Evolutionary conservation across 2,797 vertebrate species (phyloP).

Genomic region (Gorsachius magnificus): DNA sequence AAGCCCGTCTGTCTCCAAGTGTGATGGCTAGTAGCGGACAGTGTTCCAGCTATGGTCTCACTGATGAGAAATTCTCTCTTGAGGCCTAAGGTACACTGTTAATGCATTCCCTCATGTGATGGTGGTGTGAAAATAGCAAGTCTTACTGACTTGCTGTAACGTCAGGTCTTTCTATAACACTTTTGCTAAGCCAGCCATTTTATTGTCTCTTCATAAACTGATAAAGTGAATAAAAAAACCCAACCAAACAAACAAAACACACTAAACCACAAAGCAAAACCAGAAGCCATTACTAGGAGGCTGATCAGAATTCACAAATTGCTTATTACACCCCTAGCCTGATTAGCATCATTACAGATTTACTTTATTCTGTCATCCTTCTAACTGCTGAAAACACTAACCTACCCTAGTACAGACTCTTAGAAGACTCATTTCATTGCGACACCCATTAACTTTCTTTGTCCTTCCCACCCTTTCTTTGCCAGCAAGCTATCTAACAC

Average conservation of each 20-base stretch:
- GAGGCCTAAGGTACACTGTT: not conserved
- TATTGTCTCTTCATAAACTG: not conserved
- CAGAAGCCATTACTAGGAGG: not conserved
- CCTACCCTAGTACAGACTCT: not conserved
- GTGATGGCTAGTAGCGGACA: not conserved
- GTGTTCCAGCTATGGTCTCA: not conserved
- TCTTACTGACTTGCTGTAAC: not conserved
- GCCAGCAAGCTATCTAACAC: not conserved
- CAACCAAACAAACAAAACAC: not conserved
- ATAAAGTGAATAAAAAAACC: not conserved
- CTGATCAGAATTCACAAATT: not conserved
- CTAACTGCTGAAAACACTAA: not conserved
- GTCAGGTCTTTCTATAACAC: not conserved
- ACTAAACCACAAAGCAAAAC: not conserved
- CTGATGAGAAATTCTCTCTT: not conserved
- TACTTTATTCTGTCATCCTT: not conserved
- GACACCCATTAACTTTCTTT: not conserved
- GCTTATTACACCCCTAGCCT: not conserved
- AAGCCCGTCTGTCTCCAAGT: not conserved
- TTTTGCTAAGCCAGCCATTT: not conserved
- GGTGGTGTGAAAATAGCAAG: not conserved
- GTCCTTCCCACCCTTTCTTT: not conserved
- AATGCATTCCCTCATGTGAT: not conserved
- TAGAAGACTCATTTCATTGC: not conserved
- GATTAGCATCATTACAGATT: not conserved